Evolutionary conservation across 2,888 invertebrate genomes (phyloP), one percentile per base, ranked within the genome.

Genomic region (Lepidocyrtoides sp.): DNA sequence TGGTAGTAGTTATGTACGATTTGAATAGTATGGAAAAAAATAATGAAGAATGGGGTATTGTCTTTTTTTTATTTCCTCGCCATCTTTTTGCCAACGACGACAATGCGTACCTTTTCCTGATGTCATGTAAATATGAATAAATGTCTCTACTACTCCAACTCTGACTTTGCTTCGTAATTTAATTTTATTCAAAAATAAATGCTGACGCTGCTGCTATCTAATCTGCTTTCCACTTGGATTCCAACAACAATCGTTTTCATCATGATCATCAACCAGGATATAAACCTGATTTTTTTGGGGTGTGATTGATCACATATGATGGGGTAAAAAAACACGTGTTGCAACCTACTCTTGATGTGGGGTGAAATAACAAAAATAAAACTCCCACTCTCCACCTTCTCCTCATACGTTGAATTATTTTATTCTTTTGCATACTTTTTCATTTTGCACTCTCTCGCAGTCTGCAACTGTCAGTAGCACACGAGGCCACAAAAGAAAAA

Each of bases 11-110:
- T 20, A 26, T 66, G 4, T 54, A 20, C n/a, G 36, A 81, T 81
- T 81, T 60, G 10, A 81, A 36, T 81, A 57, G 17, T 63, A 8
- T 4, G 36, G 36, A 57, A 57, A 57, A 82, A 54, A 20, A 66
- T 84, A 29, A 91, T 91, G 91, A 91, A 86, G 82, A 86, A 91
- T 91, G 82, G 82, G 81, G 81, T 86, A 91, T 86, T 91, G 91
- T 91, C 72, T 86, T 85, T 4, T 60, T 91, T 69, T 41, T 82
- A 60, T 91, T n/a, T 82, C 14, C 23, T 12, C 60, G 26, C 41
- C 44, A 54, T 54, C 17, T 17, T 79, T 36, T 36, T 20, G 29
- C 32, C 77, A 77, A 32, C 79, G 20, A 36, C 54, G 5, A 79
- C 77, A 75, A 14, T 54, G 54, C 48, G 32, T 51, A 48, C 26